Conservation (phyloP, 2,113 vertebrate species). For the Noctilio leporinus region DNA sequence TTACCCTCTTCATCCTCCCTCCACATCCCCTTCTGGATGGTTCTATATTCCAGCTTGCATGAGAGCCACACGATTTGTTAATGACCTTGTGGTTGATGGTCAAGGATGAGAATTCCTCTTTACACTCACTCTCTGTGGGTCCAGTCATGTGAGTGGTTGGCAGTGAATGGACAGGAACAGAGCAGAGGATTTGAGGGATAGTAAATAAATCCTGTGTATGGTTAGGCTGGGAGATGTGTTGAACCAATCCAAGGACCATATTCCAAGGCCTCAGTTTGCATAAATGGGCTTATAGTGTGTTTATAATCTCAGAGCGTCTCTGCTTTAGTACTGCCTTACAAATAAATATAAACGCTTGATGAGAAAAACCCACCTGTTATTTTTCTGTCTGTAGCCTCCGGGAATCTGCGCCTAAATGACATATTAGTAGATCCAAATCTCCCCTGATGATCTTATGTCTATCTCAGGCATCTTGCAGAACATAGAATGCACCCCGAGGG, state of each 20-base stretch:
- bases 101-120: neutral
- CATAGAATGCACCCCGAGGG: neutral
- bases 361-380: neutral
- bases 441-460: neutral
- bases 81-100: neutral
- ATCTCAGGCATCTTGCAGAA: neutral
- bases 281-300: neutral
- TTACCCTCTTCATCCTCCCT: neutral
- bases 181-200: neutral
- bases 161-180: neutral
- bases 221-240: neutral
- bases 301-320: constrained; percentile 42
- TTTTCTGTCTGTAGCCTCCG: constrained; percentile 4
- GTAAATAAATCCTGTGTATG: neutral
- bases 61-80: neutral
- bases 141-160: neutral
- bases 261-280: constrained; percentile 12
- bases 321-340: neutral
- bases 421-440: neutral
- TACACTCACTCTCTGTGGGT: neutral
- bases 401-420: neutral
- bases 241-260: neutral
- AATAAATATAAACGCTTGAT: neutral
- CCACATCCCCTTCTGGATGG: neutral
- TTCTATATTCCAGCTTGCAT: neutral